Evolutionary conservation across 2,888 invertebrate species (phyloP), one percentile per base, ranked within the genome.

Genomic region (Petrophora chlorosata): DNA sequence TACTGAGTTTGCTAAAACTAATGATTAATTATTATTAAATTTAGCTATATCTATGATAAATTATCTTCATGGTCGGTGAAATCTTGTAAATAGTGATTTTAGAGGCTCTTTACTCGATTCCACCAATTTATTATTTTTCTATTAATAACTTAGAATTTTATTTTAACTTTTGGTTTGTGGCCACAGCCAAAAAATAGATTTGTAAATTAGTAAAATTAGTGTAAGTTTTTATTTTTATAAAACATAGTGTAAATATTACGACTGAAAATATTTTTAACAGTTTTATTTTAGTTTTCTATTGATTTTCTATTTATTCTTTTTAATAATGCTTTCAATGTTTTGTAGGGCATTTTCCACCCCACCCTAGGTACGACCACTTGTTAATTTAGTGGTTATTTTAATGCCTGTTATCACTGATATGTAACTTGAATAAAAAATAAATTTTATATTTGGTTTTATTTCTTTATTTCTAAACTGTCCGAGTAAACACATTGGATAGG

Each of bases 81-180:
- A 84, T 83, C 83, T 79, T 89, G 89, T 89, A 89, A 89, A 90
- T 82, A 78, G 85, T 66, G 48, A 23, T 49, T 48, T 51, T 42
- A 50, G 35, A 61, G 48, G 48, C 82, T 86, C 85, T 85, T 88
- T 86, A 87, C 84, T 85, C 70, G 79, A 71, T 87, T 88, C 81
- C 87, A 87, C 85, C 84, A 66, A 12, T 39, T 56, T 34, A 34
- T 43, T 39, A 35, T 42, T 35, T 34, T 39, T 39, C 3, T 10
- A 50, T 17, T 40, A 8, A 22, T 34, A 33, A 12, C 12, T 41
- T 36, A 35, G 17, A 40, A 2, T 45, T 14, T 25, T 13, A 30
- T 0, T 7, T 34, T 14, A 34, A 17, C 22, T 43, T 54, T 49
- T 53, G 49, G 53, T 48, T 48, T 39, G 56, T 57, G 54, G 53